Evolutionary conservation across 1,140 invertebrate species (phyloP).

Genomic region (Drosophila jambulina): DNA sequence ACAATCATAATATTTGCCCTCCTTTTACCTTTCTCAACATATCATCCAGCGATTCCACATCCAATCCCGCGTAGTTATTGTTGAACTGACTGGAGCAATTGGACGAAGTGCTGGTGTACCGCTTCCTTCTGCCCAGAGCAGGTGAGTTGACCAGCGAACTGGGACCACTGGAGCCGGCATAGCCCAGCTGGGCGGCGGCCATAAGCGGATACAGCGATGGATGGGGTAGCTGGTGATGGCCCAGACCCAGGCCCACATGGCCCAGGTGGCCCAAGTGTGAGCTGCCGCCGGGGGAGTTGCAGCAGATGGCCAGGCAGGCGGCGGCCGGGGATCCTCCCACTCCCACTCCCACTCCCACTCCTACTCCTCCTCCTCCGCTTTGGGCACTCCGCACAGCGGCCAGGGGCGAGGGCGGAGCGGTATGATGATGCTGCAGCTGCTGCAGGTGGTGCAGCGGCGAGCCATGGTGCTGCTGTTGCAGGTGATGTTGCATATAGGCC

Average conservation of each 20-base stretch:
- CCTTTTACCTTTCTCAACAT: conserved; percentile 91
- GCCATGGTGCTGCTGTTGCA: conserved; percentile 62
- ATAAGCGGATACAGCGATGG: conserved; percentile 74
- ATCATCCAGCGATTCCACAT: conserved; percentile 92
- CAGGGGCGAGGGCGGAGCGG: conserved; percentile 65
- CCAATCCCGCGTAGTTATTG: conserved; percentile 90
- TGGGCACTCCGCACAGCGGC: conserved; percentile 53
- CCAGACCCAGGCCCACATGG: conserved; percentile 28
- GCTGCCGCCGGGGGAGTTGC: conserved; percentile 44
- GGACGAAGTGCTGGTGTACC: conserved; percentile 83
- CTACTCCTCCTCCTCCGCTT: neutral
- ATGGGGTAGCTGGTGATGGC: conserved; percentile 46
- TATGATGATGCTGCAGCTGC: conserved; percentile 70
- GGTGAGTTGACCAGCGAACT: conserved; percentile 82
- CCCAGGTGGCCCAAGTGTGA: conserved; percentile 56
- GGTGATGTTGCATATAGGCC: conserved; percentile 59
- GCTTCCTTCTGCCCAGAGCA: conserved; percentile 76
- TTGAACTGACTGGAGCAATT: conserved; percentile 86
- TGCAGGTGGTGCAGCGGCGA: conserved; percentile 62
- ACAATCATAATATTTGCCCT: neutral
- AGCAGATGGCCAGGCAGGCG: conserved; percentile 50
- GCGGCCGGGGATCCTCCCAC: conserved; percentile 6
- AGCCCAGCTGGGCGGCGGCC: conserved; percentile 64
- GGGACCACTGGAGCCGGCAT: conserved; percentile 72
- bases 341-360: neutral